phyloP scores from a whole-genome alignment of 2,888 invertebrate species.

The Steinernema carpocapsae region DNA sequence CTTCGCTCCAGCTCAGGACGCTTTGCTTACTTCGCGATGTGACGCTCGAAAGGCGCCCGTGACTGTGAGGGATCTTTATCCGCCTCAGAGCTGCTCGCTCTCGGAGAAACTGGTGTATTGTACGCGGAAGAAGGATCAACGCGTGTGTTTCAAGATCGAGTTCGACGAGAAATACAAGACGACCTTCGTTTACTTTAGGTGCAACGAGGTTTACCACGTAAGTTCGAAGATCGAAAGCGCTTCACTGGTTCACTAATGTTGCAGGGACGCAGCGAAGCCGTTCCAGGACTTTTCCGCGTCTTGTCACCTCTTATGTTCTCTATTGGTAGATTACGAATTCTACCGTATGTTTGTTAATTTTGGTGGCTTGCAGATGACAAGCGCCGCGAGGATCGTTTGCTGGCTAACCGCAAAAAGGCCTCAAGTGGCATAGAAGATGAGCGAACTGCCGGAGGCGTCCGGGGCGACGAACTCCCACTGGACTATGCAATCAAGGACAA shows the following conservation, averaged over 20 bases:
- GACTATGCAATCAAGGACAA: background rate
- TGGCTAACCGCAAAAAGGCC: conserved; percentile 1
- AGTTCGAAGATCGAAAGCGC: conserved; percentile 31
- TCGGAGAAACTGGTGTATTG: background rate
- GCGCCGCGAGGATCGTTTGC: background rate
- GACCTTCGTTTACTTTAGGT: conserved; percentile 52
- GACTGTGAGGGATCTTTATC: background rate
- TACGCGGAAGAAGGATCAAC: conserved; percentile 9
- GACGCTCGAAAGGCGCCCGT: background rate
- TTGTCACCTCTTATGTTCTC: conserved; percentile 56
- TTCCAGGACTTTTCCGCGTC: conserved; percentile 49
- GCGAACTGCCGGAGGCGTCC: background rate
- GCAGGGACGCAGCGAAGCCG: conserved; percentile 52
- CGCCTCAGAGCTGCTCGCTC: conserved; percentile 6
- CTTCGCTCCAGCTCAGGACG: conserved; percentile 5
- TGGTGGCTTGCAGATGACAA: background rate
- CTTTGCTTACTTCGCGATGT: background rate
- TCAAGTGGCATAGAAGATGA: background rate
- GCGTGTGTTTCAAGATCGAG: conserved; percentile 35
- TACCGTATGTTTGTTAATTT: background rate
- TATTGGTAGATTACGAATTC: background rate
- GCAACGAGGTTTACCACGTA: conserved; percentile 57
- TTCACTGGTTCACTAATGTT: background rate
- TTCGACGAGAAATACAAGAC: conserved; percentile 20
- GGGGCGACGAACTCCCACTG: background rate